A percentile compares a stretch with the other conserved stretches of the same genome.
Conservation (phyloP, 2,797 vertebrate genomes). For the Monodelphis domestica region DNA sequence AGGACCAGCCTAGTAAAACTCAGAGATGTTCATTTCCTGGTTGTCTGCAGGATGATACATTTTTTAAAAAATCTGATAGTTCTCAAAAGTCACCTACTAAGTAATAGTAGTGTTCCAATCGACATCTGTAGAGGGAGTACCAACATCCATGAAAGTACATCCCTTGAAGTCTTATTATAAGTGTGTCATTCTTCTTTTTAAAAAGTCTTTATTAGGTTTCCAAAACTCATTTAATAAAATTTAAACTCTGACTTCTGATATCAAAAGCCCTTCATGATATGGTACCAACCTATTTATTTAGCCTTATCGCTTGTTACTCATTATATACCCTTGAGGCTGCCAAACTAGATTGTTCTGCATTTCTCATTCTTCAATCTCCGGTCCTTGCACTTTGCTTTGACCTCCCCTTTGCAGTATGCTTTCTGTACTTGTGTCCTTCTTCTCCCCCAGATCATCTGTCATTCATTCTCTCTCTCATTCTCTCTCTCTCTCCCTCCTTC, state of each 20-base stretch:
- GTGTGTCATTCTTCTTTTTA: neutral
- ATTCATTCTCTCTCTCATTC: too few relatives aligned
- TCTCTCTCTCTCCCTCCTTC: too few relatives aligned
- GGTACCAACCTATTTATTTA: neutral
- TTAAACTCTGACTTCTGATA: neutral
- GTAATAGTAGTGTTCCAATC: neutral
- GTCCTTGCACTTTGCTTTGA: neutral
- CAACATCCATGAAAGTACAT: neutral
- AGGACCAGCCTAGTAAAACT: neutral
- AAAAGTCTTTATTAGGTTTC: neutral
- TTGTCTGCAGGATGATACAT: neutral
- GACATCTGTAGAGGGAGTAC: neutral
- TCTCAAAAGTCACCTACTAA: neutral
- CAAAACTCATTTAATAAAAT: neutral
- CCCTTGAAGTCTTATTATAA: neutral
- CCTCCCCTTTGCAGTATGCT: neutral
- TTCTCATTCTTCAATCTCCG: too few relatives aligned
- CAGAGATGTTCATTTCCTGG: neutral
- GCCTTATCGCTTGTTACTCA: neutral
- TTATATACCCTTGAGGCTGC: neutral
- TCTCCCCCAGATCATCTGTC: neutral
- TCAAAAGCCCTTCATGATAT: neutral
- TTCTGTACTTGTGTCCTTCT: neutral
- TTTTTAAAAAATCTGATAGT: neutral
- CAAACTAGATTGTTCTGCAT: neutral